These are phyloP conservation scores for Samia ricini DNA, from an alignment of 1,140 invertebrate species.

Conservation along the genomic window DNA sequence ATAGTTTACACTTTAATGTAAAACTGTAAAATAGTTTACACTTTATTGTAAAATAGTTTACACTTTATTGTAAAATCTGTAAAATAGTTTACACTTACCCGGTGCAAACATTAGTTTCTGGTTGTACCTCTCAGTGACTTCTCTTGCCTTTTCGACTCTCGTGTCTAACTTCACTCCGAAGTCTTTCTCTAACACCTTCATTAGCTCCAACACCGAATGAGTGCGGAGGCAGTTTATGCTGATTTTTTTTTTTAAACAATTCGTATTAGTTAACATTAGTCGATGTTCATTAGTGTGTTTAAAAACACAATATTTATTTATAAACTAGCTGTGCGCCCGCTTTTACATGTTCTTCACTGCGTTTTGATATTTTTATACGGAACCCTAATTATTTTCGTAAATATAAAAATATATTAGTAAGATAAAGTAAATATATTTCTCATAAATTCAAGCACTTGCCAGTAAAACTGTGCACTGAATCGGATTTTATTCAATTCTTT, in stretches of 20 bases:
- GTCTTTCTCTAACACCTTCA: constrained; percentile 79
- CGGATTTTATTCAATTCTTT: too few species aligned
- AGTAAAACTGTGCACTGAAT: too few species aligned
- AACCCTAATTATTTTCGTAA: too few species aligned
- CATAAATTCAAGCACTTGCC: too few species aligned
- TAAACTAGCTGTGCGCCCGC: too few species aligned
- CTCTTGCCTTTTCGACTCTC: constrained; percentile 79
- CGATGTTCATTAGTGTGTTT: too few species aligned
- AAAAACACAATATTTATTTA: neutral
- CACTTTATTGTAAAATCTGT: neutral
- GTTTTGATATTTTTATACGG: too few species aligned
- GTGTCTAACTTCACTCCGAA: constrained; percentile 66
- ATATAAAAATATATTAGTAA: too few species aligned
- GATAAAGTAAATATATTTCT: too few species aligned
- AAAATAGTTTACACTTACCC: constrained; percentile 67
- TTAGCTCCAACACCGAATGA: constrained; percentile 86
- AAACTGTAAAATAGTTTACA: too few species aligned
- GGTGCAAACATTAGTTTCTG: constrained; percentile 89
- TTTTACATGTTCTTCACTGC: too few species aligned
- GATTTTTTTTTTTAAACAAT: constrained; percentile 37
- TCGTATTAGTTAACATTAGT: neutral
- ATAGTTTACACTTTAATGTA: too few species aligned
- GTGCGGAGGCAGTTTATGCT: constrained; percentile 95
- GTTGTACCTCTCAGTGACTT: constrained; percentile 89
- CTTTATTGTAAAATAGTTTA: neutral